Conservation (phyloP, 1,140 invertebrate species). For the Philotrypesis tridentata region DNA sequence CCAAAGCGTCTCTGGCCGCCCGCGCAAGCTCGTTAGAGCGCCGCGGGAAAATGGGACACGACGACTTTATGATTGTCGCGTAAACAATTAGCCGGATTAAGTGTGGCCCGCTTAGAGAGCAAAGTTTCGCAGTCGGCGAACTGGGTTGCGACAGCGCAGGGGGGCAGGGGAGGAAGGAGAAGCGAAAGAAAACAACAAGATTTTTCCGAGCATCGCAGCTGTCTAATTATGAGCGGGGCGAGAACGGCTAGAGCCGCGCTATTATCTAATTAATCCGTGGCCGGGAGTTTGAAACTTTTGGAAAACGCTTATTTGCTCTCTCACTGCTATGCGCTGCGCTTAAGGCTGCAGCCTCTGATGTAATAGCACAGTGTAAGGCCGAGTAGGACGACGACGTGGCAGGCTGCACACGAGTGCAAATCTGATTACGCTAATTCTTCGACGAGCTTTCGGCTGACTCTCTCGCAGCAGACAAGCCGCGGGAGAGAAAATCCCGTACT, state of each 20-base stretch:
- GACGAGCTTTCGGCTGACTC: too few species aligned
- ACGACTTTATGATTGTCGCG: slow-evolving; percentile 64
- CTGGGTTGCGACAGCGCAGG: slow-evolving; percentile 44
- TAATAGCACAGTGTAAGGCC: too few species aligned
- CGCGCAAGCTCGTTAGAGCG: slow-evolving; percentile 35
- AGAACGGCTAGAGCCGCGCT: too few species aligned
- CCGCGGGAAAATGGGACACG: slow-evolving; percentile 7
- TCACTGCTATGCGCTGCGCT: neutral
- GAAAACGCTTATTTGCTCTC: neutral
- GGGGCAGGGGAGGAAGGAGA: neutral
- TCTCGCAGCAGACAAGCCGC: too few species aligned
- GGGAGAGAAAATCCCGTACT: neutral
- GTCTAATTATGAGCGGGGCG: slow-evolving; percentile 26
- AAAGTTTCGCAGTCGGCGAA: neutral
- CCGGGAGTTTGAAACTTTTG: too few species aligned
- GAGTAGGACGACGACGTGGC: too few species aligned
- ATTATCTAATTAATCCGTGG: neutral
- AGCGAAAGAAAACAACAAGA: neutral
- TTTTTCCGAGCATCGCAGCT: slow-evolving; percentile 7
- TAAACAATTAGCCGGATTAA: slow-evolving; percentile 70
- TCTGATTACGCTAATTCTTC: too few species aligned
- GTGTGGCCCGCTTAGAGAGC: slow-evolving; percentile 24
- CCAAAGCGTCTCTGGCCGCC: too few species aligned
- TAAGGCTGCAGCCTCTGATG: neutral
- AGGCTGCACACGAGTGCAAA: too few species aligned